Percentiles rank a stretch among this genome's conserved stretches.
Conservation (phyloP, 2,113 vertebrate species). For the Neomonachus schauinslandi region DNA sequence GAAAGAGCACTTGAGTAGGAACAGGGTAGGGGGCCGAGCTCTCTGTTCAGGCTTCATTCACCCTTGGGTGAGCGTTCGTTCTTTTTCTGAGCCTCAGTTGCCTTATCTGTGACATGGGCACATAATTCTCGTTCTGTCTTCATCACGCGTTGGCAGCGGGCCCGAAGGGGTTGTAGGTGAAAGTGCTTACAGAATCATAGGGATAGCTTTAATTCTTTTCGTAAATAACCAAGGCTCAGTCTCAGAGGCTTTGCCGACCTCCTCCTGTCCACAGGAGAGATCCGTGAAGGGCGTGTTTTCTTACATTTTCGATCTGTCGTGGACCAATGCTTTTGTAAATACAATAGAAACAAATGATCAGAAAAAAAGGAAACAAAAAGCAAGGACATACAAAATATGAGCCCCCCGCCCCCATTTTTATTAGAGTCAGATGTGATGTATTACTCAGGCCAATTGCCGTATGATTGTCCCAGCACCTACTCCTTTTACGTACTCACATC, state of each 20-base stretch:
- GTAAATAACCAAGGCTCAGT: not conserved
- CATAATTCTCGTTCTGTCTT: not conserved
- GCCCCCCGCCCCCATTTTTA: not conserved
- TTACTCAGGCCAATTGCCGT: not conserved
- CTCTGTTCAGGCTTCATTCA: rapidly evolving
- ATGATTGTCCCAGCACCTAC: not conserved
- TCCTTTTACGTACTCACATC: not conserved
- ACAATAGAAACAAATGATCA: not conserved
- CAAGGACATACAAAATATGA: not conserved
- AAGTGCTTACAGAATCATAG: not conserved
- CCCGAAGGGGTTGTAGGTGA: not conserved
- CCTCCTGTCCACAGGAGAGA: not conserved
- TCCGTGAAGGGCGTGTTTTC: not conserved
- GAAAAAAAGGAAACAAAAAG: not conserved
- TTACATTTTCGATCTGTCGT: not conserved
- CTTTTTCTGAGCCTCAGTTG: not conserved
- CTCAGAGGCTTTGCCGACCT: not conserved
- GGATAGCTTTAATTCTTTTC: not conserved
- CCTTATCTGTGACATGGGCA: not conserved
- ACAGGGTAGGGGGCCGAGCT: not conserved
- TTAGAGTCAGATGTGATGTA: not conserved
- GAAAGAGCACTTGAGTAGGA: not conserved
- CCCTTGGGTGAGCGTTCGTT: rapidly evolving
- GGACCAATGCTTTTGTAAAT: not conserved
- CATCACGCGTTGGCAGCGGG: not conserved